Percentiles rank a stretch among this genome's conserved stretches.
These are phyloP conservation scores for Listronotus bonariensis DNA, from an alignment of 1,140 invertebrate genomes.

Conservation along the genomic window DNA sequence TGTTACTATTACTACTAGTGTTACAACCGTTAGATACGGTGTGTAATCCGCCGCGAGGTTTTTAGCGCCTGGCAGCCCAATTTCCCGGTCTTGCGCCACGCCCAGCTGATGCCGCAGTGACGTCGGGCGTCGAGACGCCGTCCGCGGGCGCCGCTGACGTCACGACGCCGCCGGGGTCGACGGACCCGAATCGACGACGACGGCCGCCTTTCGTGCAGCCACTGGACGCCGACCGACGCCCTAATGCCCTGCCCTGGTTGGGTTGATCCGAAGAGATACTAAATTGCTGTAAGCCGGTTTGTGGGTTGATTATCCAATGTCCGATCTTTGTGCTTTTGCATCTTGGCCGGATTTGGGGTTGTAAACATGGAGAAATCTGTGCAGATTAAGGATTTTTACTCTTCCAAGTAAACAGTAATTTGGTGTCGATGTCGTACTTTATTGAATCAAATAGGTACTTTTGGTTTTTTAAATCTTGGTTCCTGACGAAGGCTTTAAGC, in stretches of 20 bases:
- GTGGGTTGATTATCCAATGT: not conserved
- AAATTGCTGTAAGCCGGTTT: not conserved
- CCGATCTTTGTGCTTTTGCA: no score
- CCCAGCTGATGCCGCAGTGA: slow-evolving; percentile 41
- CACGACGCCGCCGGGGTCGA: slow-evolving; percentile 34
- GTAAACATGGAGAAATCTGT: no score
- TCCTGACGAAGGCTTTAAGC: no score
- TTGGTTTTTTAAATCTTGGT: no score
- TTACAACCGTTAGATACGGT: slow-evolving; percentile 8
- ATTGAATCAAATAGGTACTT: no score
- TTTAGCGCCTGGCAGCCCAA: slow-evolving; percentile 3
- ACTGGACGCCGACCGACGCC: slow-evolving; percentile 6
- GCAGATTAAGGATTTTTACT: no score
- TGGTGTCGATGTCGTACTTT: no score
- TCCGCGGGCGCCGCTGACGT: slow-evolving; percentile 26
- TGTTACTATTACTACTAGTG: slow-evolving; percentile 24
- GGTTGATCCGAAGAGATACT: not conserved
- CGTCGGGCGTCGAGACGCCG: slow-evolving; percentile 31
- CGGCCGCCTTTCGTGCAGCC: slow-evolving; percentile 18
- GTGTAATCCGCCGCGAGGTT: slow-evolving; percentile 23
- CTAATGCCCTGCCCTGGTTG: slow-evolving; percentile 20
- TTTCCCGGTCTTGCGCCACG: slow-evolving; percentile 28
- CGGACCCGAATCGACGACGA: slow-evolving; percentile 13
- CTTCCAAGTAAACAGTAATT: no score
- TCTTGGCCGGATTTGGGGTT: no score